Percentiles rank a stretch among this genome's conserved stretches.
Evolutionary conservation across 2,113 vertebrate genomes (phyloP).

Genomic region (Scolopax mira): DNA sequence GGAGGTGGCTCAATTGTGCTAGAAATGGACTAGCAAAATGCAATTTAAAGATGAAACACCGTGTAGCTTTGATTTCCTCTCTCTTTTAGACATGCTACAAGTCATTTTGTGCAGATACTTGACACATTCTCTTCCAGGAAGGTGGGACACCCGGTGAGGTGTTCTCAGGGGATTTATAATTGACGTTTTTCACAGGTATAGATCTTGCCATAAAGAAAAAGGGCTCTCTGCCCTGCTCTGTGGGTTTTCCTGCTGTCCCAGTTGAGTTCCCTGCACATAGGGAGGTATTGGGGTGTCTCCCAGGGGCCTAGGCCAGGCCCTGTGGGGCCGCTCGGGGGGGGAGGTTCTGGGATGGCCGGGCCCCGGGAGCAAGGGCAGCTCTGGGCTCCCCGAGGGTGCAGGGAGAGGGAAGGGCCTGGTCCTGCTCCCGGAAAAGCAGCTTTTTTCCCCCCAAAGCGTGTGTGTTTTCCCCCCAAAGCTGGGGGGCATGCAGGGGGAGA

Average conservation of each 20-base stretch:
- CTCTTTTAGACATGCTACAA: not conserved
- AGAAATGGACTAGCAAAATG: not conserved
- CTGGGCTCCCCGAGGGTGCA: not conserved
- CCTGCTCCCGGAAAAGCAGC: not conserved
- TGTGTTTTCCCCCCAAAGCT: no score
- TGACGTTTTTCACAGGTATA: rapidly evolving
- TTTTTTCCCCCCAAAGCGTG: not conserved
- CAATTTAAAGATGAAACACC: not conserved
- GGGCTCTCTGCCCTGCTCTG: not conserved
- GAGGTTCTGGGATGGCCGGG: no score
- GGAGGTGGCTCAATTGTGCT: not conserved
- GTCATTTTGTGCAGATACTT: not conserved
- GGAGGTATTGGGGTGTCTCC: not conserved
- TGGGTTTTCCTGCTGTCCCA: not conserved
- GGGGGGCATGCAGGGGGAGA: not conserved
- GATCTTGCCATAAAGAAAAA: not conserved
- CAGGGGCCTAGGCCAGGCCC: not conserved
- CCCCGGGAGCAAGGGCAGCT: not conserved
- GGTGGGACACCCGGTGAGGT: not conserved
- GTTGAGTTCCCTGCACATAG: not conserved
- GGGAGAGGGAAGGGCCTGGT: not conserved
- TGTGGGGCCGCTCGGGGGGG: no score
- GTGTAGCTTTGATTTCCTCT: not conserved
- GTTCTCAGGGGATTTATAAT: not conserved
- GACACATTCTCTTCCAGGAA: not conserved